Base-by-base conservation (phyloP, 2,113 vertebrate genomes). In the Plectropomus leopardus region DNA sequence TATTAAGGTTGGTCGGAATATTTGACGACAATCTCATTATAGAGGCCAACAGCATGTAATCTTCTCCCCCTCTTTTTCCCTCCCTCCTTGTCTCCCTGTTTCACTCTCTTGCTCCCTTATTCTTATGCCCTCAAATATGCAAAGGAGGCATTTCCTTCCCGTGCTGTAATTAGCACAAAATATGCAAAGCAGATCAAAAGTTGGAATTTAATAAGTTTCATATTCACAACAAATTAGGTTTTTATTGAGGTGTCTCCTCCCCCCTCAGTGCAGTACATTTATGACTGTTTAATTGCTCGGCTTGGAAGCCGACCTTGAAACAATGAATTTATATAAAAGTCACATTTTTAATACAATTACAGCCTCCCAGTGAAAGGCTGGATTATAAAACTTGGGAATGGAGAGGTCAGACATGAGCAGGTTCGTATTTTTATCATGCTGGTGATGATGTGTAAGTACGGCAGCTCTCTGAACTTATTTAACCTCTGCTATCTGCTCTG, bases 131-230 rank as follows among this genome's bases (percentile, higher is more conserved):
- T 91, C 58, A 80, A 83, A 93, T 90, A 91, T 91, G 85, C 91
- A 92, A 91, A 94, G 84, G 68, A 88, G 72, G 80, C 85, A 84
- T 91, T 92, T 92, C 80, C 76, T 61, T n/a, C 59, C 40, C 1
- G 1, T 76, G 71, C 53, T 59, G 72, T 89, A 92, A 90, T 89
- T 87, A 93, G 76, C 78, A 40, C 53, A 82, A 80, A 88, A 92
- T 83, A 84, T 86, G 88, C 85, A 88, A 88, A 92, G 79, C 64
- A 87, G 72, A 91, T 87, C 82, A 90, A 80, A 89, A 90, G 71
- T 72, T 78, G 32, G 71, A 85, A 82, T 85, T 84, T 72, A 89
- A 88, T 81, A 81, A 84, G 67, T 88, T 92, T 85, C 61, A 45
- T 24, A 78, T 81, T 88, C 76, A 82, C 78, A 88, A 86, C 77